phyloP scores from a whole-genome alignment of 2,888 invertebrate species.

The Melangyna quadrimaculata region DNA sequence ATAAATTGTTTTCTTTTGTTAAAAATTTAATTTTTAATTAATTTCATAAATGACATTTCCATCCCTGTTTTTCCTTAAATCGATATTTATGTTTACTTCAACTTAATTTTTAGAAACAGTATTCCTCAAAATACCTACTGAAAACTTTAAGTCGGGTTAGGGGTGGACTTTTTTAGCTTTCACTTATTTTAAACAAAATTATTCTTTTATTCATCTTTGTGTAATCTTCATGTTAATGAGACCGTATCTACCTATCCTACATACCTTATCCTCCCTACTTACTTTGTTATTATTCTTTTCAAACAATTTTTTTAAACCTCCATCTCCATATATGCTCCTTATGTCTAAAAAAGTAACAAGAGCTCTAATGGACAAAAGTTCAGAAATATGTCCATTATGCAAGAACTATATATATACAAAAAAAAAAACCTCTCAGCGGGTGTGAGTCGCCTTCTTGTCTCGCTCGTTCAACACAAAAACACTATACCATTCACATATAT shows the following conservation, averaged over 20 bases:
- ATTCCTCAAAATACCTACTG: too few species aligned
- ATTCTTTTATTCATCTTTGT: background rate
- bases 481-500: slow-evolving; percentile 1
- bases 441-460: slow-evolving; percentile 12
- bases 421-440: slow-evolving; percentile 1
- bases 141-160: background rate
- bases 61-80: too few species aligned
- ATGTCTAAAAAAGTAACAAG: background rate
- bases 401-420: slow-evolving; percentile 10
- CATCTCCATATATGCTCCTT: background rate
- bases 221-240: background rate
- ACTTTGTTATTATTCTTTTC: background rate
- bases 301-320: background rate
- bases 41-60: too few species aligned
- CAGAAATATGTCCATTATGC: slow-evolving; percentile 45
- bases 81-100: too few species aligned
- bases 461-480: slow-evolving; percentile 31
- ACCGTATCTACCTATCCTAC: background rate
- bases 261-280: background rate
- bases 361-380: slow-evolving; percentile 36
- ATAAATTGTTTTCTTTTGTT: too few species aligned
- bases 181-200: background rate
- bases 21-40: too few species aligned
- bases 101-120: too few species aligned
- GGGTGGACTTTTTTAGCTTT: background rate